Evolutionary conservation across 2,888 invertebrate species (phyloP), one percentile per base, ranked within the genome.

Genomic region (Dicycla oo): DNA sequence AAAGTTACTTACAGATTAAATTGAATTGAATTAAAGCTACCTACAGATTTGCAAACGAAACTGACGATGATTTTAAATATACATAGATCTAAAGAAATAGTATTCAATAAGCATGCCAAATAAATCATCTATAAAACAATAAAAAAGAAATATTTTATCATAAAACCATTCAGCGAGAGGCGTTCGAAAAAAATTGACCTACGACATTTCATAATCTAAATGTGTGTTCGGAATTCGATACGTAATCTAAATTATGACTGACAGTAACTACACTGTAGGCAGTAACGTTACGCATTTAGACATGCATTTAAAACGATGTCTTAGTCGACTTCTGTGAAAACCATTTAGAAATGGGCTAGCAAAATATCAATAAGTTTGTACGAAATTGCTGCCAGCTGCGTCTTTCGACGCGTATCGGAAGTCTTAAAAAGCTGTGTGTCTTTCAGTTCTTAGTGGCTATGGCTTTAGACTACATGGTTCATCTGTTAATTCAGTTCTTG

Each of bases 231-330:
- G 57, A 78, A 75, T 69, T 69, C 51, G 75, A 83, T 83, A 77
- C 47, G 58, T 71, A 68, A 80, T 82, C 82, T 72, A 69, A 69
- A 81, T 81, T 75, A 81, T 79, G 64, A 82, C 70, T 61, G 82
- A 82, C 75, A 81, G 69, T 82, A 62, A 82, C 66, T 26, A 68
- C 73, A 62, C 64, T 64, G 78, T 75, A 51, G 51, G 34, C 40
- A 56, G 60, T 65, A 69, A 67, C 62, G 75, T 75, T 63, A 79
- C 81, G 54, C 71, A 79, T 81, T 82, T 79, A 79, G 68, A 79
- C 68, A 67, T 71, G 53, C 40, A 75, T 75, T 72, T 75, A 67
- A 75, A 65, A 69, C 60, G 34, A 54, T 60, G 61, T 68, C 60
- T 68, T n/a, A 30, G 51, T 45, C 10, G 64, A 71, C 53, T 81